Conservation (phyloP, 2,797 vertebrate species). For the Sebastes vulpes region DNA sequence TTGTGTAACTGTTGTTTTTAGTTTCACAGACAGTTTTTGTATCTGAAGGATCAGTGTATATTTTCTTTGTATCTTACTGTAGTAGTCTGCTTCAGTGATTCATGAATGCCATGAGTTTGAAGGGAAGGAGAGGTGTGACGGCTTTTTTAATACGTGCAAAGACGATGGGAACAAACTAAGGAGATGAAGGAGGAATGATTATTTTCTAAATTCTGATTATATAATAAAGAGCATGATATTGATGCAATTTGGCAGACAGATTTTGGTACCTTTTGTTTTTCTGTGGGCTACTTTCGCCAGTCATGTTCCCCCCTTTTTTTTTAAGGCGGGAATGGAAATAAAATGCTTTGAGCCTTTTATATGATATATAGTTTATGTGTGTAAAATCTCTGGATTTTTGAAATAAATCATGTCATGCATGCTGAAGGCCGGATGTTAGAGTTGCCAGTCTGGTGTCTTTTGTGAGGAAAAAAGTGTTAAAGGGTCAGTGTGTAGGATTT, state of each 20-base stretch:
- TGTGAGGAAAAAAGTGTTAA: background rate
- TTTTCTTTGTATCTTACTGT: slow-evolving; percentile 30
- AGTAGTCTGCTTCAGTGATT: slow-evolving; percentile 20
- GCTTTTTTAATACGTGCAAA: background rate
- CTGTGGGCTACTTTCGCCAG: slow-evolving; percentile 35
- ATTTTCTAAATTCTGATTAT: slow-evolving; percentile 37
- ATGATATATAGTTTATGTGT: slow-evolving; percentile 54
- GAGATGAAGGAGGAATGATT: background rate
- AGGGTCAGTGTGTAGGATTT: no score
- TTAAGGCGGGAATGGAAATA: slow-evolving; percentile 62
- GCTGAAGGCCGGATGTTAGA: slow-evolving; percentile 27
- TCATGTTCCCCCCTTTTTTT: slow-evolving; percentile 24
- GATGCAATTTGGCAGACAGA: slow-evolving; percentile 52
- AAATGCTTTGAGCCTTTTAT: slow-evolving; percentile 54
- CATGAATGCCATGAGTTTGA: background rate
- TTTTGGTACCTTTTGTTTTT: slow-evolving; percentile 52
- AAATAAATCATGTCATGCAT: slow-evolving; percentile 56
- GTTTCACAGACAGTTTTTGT: slow-evolving; percentile 25
- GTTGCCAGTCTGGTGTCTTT: slow-evolving; percentile 22
- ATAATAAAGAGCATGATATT: slow-evolving; percentile 57
- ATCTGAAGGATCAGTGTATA: slow-evolving; percentile 27
- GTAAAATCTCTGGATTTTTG: slow-evolving; percentile 41
- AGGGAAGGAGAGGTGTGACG: background rate
- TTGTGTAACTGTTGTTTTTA: slow-evolving; percentile 26
- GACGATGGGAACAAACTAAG: slow-evolving; percentile 26